Conservation (phyloP, 2,113 vertebrate species). For the Amblyornis subalaris region DNA sequence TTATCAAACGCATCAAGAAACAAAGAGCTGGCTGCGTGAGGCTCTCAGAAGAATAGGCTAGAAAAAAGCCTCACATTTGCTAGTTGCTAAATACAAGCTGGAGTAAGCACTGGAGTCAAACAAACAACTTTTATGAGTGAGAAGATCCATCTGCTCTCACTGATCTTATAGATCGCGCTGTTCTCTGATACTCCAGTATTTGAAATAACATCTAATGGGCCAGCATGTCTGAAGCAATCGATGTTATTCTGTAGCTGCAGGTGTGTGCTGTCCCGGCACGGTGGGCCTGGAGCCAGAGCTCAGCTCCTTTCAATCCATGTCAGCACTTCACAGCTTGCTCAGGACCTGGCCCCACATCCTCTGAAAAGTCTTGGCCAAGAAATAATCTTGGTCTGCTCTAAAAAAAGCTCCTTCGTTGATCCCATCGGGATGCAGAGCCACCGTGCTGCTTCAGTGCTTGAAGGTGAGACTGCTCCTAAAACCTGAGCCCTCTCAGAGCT, state of each 20-base stretch:
- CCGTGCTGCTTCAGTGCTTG: neutral
- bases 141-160: constrained; percentile 12
- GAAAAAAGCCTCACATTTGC: neutral
- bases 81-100: constrained; percentile 5
- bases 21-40: neutral
- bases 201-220: constrained; percentile 33
- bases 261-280: neutral
- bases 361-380: neutral
- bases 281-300: constrained; percentile 6
- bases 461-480: neutral
- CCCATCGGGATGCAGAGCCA: neutral
- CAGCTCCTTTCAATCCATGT: neutral
- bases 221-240: neutral
- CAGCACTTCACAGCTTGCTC: constrained; percentile 10
- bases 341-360: neutral
- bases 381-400: neutral
- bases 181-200: constrained; percentile 19
- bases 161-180: neutral
- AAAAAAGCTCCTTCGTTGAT: neutral
- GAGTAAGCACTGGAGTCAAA: constrained; percentile 18
- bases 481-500: neutral
- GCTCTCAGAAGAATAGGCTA: neutral
- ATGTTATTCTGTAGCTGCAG: constrained; percentile 6
- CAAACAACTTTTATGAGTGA: constrained; percentile 35
- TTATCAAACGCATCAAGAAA: neutral